phyloP scores from a whole-genome alignment of 2,113 vertebrate genomes.

The Nycticryphes semicollaris region DNA sequence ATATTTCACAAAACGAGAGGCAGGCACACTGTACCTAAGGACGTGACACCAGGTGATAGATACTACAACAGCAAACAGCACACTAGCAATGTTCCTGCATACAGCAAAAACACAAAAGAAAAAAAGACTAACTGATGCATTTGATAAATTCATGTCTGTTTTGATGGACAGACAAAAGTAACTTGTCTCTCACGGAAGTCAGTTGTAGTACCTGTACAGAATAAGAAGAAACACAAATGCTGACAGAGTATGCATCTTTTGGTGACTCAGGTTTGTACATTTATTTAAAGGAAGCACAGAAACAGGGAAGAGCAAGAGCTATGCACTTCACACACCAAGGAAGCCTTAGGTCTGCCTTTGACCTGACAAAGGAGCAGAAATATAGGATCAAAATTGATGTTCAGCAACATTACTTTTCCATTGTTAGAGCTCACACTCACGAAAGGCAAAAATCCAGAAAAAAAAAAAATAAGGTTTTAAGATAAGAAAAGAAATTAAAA shows the following conservation, averaged over 20 bases:
- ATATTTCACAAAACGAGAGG: background rate
- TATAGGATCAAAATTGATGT: background rate
- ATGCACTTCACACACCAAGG: background rate
- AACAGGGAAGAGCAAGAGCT: background rate
- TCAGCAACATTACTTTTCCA: background rate
- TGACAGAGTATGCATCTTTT: background rate
- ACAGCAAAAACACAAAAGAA: too few relatives aligned
- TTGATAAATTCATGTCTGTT: background rate
- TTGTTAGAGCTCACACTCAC: background rate
- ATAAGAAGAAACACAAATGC: background rate
- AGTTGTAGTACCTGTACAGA: background rate
- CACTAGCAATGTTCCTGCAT: background rate
- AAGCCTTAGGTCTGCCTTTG: background rate
- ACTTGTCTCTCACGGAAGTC: background rate
- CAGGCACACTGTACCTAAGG: background rate
- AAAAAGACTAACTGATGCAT: background rate
- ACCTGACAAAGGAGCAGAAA: background rate
- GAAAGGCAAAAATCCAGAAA: background rate
- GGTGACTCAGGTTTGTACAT: background rate
- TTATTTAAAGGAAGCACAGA: slow-evolving; percentile 40
- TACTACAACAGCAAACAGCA: background rate
- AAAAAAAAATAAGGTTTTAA: background rate
- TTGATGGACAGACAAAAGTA: background rate
- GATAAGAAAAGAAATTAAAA: background rate
- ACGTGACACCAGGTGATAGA: background rate